Evolutionary conservation across 1,140 invertebrate genomes (phyloP), one percentile per base, ranked within the genome.

Genomic region (Ganaspis sp.): DNA sequence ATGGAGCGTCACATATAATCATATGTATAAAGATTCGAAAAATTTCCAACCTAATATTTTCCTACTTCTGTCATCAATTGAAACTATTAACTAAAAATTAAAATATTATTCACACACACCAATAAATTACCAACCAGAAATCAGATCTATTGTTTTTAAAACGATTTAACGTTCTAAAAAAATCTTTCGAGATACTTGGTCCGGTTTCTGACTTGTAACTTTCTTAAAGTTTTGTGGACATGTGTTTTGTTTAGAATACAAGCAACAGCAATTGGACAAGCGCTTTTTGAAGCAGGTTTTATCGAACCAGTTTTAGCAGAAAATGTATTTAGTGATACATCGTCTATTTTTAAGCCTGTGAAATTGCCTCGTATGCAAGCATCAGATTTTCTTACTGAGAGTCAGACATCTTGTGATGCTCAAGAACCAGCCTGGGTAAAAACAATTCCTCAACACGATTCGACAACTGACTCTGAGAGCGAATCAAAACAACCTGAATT

Each of bases 221-320:
- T n/a, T n/a, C n/a, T n/a, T n/a, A n/a, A n/a, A 49, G 26, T 74
- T 54, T 72, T 74, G 21, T 77, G 58, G 53, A 69, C 0, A 71
- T 71, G 72, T 23, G 69, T 77, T 23, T 76, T 86, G 88, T 89
- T 80, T 84, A 96, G 96, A 85, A 91, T 94, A 11, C 96, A 97
- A 91, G 97, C 96, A 9, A 92, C 93, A 37, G 93, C 94, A 9
- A 94, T 98, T 80, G 96, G 96, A 19, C 96, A 98, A 91, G 95
- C 95, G 15, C 89, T 98, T 12, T 85, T 98, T 2, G 94, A 96
- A 89, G 95, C 94, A 17, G 94, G 94, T 29, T 96, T 95, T 81
- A 93, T 98, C 70, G 95, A 97, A 87, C 93, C 94, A 73, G 91
- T 96, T 21, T 92, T 93, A 15, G 89, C 92, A 70, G 91, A 93